phyloP scores from a whole-genome alignment of 2,888 invertebrate species.

The Lepidochitona cinerea region DNA sequence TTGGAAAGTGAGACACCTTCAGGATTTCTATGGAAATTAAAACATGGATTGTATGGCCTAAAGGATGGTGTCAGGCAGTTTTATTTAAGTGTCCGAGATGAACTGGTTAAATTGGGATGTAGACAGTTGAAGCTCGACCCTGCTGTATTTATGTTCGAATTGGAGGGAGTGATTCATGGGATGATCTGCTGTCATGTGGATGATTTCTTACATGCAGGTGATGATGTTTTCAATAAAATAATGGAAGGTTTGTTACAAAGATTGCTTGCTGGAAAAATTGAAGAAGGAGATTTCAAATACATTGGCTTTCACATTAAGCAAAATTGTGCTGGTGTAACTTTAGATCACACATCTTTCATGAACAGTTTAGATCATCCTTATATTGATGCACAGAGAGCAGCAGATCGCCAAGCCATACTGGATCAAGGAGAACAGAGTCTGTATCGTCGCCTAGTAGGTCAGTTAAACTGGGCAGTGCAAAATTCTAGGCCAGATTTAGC shows the following conservation, averaged over 20 bases:
- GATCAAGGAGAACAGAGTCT: constrained; percentile 15
- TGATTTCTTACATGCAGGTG: constrained; percentile 36
- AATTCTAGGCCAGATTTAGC: too few species aligned
- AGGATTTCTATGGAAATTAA: constrained; percentile 33
- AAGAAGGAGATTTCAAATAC: constrained; percentile 3
- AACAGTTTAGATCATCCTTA: not conserved
- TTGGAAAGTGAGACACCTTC: constrained; percentile 16
- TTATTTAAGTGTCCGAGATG: constrained; percentile 32
- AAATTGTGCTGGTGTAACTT: not conserved
- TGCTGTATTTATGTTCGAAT: constrained; percentile 28
- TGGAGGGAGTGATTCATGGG: not conserved
- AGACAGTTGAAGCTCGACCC: constrained; percentile 32
- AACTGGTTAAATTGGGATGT: constrained; percentile 27
- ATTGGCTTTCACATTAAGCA: not conserved
- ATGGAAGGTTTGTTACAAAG: constrained; percentile 11
- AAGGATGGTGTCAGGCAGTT: constrained; percentile 37
- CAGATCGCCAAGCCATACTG: constrained; percentile 13
- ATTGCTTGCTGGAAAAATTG: constrained; percentile 18
- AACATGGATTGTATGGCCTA: constrained; percentile 33
- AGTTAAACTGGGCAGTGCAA: constrained; percentile 30
- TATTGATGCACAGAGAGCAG: not conserved
- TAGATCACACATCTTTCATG: not conserved
- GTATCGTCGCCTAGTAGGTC: constrained; percentile 17
- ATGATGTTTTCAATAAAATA: not conserved
- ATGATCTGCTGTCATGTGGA: constrained; percentile 37